These are phyloP conservation scores for Cryptus armator DNA, from an alignment of 2,888 invertebrate genomes.

Conservation along the genomic window DNA sequence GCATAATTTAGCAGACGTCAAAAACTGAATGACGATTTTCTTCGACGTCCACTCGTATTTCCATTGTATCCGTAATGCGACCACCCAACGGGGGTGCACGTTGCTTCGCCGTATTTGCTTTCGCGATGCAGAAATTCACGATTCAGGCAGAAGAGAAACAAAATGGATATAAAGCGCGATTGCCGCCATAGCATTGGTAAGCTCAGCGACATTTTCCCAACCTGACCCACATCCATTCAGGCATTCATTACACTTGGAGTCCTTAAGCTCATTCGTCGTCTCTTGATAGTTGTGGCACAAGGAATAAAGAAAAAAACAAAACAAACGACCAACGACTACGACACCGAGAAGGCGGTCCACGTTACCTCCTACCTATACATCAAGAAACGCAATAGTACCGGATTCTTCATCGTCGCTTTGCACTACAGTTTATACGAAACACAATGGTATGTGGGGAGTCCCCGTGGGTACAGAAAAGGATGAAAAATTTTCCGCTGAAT, in stretches of 20 bases:
- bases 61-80: too few species aligned
- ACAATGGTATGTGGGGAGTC: background rate
- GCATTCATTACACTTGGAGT: conserved; percentile 60
- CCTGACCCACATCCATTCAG: conserved; percentile 68
- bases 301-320: conserved; percentile 16
- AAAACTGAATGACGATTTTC: conserved; percentile 11
- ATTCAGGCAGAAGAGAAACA: conserved; percentile 29
- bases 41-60: background rate
- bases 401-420: conserved; percentile 16
- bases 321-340: background rate
- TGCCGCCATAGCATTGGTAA: conserved; percentile 19
- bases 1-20: too few species aligned
- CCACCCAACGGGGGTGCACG: background rate
- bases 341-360: conserved; percentile 10
- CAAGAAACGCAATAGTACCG: background rate
- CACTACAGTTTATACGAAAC: background rate
- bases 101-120: conserved; percentile 9
- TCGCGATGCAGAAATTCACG: background rate
- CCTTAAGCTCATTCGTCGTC: conserved; percentile 55
- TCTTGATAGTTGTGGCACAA: conserved; percentile 4
- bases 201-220: conserved; percentile 42
- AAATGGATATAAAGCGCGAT: conserved; percentile 33
- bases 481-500: background rate
- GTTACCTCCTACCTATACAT: background rate
- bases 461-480: background rate